Evolutionary conservation across 2,797 vertebrate species (phyloP), one percentile per base, ranked within the genome.

Genomic region (Myripristis jacobus): DNA sequence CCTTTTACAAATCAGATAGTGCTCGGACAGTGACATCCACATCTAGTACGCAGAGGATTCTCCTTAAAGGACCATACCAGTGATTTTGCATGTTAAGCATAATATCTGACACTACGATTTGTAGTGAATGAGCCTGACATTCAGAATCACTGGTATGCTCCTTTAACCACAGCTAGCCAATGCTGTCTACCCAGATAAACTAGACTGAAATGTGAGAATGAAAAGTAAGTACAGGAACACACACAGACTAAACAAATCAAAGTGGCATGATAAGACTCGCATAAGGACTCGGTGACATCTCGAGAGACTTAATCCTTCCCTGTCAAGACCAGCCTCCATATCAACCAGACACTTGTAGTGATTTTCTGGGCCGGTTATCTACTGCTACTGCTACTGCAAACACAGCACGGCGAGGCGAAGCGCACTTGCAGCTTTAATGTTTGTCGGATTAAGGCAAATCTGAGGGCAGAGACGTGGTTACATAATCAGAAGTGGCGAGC

Each of bases 361-460:
- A 55, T 25, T 59, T 54, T 73, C 29, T 31, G 6, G 19, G 48
- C 25, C 21, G 3, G 24, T 0, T 43, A 62, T 80, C 31, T 8
- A 15, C 66, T 31, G 48, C 24, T 3, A 4, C 55, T 24, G 48
- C 21, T 68, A 70, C 73, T 54, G 62, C 38, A 72, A 59, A 71
- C 56, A 48, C 4, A 1, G 31, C 47, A 46, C 0, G 18, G 0
- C 22, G 66, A 55, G 22, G 48, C 34, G 27, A 63, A 70, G 64
- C 19, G 44, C 8, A 47, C 43, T 0, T 50, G 60, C 56, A n/a
- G 70, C 68, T 56, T 56, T 52, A 34, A 15, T 29, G 2, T 68
- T 50, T 31, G 59, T 57, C 68, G 57, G 63, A 73, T 66, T 76
- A 60, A 73, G 2, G 60, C 47, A 47, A 53, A 61, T 72, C 25